Evolutionary conservation across 2,113 vertebrate genomes (phyloP).

Genomic region (Gymnobelideus leadbeateri): DNA sequence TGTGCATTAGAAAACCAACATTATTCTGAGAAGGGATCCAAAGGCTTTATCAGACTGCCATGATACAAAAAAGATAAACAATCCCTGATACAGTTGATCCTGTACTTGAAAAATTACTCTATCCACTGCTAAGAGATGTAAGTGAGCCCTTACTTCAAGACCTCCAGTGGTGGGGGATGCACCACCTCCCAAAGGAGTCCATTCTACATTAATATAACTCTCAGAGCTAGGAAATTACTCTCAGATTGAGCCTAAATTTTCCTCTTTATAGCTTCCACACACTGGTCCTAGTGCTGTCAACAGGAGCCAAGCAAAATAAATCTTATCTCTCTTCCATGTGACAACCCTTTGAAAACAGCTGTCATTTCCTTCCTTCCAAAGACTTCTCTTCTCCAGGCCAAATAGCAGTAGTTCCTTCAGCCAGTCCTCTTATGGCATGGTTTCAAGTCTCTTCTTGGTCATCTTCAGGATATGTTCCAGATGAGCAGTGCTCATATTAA

Average conservation of each 20-base stretch:
- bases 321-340: neutral
- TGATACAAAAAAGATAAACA: neutral
- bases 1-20: neutral
- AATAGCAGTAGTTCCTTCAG: neutral
- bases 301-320: neutral
- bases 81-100: neutral
- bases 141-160: neutral
- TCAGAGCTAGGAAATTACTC: neutral
- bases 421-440: neutral
- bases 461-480: neutral
- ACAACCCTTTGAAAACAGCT: neutral
- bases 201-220: neutral
- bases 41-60: neutral
- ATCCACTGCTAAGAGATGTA: neutral
- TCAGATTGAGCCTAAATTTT: neutral
- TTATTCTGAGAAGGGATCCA: neutral
- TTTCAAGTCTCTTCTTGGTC: neutral
- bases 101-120: neutral
- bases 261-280: neutral
- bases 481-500: neutral
- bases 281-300: neutral
- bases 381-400: neutral
- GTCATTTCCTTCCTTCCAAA: neutral
- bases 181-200: neutral
- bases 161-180: neutral